phyloP scores from a whole-genome alignment of 1,140 invertebrate genomes.

The Psilanteris sp. region DNA sequence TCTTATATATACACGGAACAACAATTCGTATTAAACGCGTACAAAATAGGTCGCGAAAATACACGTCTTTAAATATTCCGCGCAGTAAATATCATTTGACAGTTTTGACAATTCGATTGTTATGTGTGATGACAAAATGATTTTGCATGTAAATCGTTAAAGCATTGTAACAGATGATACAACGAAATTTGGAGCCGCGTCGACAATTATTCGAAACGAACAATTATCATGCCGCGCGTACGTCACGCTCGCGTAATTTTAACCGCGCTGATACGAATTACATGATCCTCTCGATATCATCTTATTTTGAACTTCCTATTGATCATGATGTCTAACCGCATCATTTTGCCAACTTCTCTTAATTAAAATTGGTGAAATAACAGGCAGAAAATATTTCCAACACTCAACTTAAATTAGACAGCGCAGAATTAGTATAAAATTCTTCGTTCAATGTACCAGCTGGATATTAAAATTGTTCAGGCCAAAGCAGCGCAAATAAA shows the following conservation, averaged over 20 bases:
- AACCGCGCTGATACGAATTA: constrained; percentile 16
- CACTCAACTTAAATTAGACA: constrained; percentile 32
- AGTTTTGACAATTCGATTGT: constrained; percentile 29
- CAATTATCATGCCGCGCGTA: constrained; percentile 21
- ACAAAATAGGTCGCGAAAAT: constrained; percentile 1
- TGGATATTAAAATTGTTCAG: constrained; percentile 26
- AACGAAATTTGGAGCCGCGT: constrained; percentile 4
- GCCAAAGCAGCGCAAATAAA: constrained; percentile 1
- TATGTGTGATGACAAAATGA: constrained; percentile 14
- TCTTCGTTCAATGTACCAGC: background rate
- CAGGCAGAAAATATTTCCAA: constrained; percentile 34
- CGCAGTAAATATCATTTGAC: constrained; percentile 32
- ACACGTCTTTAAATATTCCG: too few relatives aligned
- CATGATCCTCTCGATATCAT: constrained; percentile 37
- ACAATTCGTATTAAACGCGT: constrained; percentile 26
- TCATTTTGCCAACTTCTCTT: constrained; percentile 38
- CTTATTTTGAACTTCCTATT: constrained; percentile 19
- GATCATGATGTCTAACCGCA: constrained; percentile 26
- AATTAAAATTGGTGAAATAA: constrained; percentile 47
- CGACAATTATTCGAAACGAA: constrained; percentile 28
- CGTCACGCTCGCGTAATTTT: constrained; percentile 33
- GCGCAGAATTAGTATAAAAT: constrained; percentile 23
- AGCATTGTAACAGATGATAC: background rate
- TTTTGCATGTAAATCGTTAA: constrained; percentile 32
- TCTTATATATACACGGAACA: too few relatives aligned